Evolutionary conservation across 1,140 invertebrate genomes (phyloP).

Genomic region (Parasteatoda tepidariorum): DNA sequence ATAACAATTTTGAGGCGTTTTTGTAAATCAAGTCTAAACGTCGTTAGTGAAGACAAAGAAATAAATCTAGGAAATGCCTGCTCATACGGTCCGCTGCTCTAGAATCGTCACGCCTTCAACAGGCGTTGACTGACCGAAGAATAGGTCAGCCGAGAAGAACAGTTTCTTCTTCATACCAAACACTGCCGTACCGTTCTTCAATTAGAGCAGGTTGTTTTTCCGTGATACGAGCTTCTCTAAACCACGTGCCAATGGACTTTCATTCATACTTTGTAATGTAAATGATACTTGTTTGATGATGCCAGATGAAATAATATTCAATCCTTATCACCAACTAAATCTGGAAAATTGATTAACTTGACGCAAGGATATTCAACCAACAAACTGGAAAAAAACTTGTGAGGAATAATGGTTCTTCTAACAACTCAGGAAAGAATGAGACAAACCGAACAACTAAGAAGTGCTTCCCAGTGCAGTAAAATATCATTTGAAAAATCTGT

Average conservation of each 20-base stretch:
- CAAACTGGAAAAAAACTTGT: not conserved
- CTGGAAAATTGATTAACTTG: too few species aligned
- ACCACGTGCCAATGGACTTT: too few species aligned
- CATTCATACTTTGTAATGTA: too few species aligned
- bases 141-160: constrained; percentile 30
- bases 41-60: not conserved
- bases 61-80: constrained; percentile 10
- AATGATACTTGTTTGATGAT: too few species aligned
- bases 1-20: not conserved
- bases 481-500: not conserved
- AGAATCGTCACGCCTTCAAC: constrained; percentile 18
- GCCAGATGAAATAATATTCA: too few species aligned
- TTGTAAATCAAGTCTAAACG: not conserved
- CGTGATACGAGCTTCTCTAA: too few species aligned
- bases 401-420: not conserved
- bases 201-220: not conserved
- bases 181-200: not conserved
- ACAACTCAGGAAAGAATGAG: constrained; percentile 10
- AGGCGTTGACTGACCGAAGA: constrained; percentile 40
- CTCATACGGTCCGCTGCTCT: constrained; percentile 26
- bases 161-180: constrained; percentile 23
- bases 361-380: not conserved
- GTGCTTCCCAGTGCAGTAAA: not conserved
- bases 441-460: not conserved
- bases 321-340: too few species aligned